Percentiles rank a stretch among this genome's conserved stretches.
Conservation (phyloP, 2,797 vertebrate species). For the Molothrus aeneus region DNA sequence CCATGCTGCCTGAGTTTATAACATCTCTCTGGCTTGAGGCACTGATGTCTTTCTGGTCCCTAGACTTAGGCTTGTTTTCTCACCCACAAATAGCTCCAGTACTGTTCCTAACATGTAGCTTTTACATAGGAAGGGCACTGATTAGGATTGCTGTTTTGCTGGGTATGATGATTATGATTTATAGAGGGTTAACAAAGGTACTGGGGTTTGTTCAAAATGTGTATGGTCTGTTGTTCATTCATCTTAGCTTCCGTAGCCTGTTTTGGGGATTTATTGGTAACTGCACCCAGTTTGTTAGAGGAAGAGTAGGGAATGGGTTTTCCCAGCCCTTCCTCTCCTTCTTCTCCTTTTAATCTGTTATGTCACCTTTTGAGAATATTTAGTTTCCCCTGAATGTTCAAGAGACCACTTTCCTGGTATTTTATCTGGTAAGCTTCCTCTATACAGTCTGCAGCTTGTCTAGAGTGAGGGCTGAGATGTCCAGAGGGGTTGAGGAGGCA, state of each 20-base stretch:
- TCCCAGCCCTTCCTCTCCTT: background rate
- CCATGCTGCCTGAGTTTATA: background rate
- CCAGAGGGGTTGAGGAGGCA: background rate
- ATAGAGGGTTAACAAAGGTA: background rate
- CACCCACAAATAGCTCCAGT: background rate
- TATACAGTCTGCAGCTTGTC: background rate
- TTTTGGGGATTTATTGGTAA: background rate
- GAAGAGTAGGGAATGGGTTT: background rate
- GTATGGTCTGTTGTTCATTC: background rate
- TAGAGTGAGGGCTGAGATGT: background rate
- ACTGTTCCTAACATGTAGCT: background rate
- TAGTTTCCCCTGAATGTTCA: background rate
- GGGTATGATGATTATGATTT: background rate
- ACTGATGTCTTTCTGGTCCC: background rate
- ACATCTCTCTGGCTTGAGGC: background rate
- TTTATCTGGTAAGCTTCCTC: background rate
- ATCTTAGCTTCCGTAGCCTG: rapidly evolving
- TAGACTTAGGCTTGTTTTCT: background rate
- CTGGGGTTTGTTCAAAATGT: background rate
- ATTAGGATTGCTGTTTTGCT: background rate
- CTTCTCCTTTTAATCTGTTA: background rate
- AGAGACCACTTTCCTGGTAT: background rate
- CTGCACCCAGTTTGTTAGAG: background rate
- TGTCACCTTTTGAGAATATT: background rate
- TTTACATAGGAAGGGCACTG: background rate